Percentiles rank a stretch among this genome's conserved stretches.
Conservation (phyloP, 2,888 invertebrate genomes). For the Cacoxenus indagator region DNA sequence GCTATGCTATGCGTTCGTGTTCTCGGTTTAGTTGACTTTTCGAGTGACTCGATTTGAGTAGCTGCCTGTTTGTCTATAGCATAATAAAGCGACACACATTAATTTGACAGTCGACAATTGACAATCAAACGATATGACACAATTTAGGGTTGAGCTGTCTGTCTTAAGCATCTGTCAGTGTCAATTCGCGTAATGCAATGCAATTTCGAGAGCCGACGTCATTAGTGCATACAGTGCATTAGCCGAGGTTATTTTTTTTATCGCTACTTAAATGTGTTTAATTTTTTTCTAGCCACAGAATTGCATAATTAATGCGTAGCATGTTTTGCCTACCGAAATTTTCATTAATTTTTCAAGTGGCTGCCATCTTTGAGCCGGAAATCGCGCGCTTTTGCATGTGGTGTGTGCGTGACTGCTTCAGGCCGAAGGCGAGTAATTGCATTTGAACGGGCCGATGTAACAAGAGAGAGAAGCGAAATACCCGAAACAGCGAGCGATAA, state of each 20-base stretch:
- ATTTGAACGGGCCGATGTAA: slow-evolving; percentile 7
- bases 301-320: slow-evolving; percentile 12
- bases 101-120: slow-evolving; percentile 19
- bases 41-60: not conserved
- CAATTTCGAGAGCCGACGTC: not conserved
- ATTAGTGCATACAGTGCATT: not conserved
- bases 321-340: not conserved
- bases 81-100: slow-evolving; percentile 10
- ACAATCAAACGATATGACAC: slow-evolving; percentile 5
- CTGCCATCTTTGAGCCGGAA: not conserved
- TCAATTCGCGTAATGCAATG: not conserved
- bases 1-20: too few species aligned
- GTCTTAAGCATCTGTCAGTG: not conserved
- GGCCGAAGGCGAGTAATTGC: not conserved
- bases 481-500: too few species aligned
- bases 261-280: not conserved
- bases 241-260: not conserved
- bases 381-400: too few species aligned
- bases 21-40: not conserved
- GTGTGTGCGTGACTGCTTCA: too few species aligned
- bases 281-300: not conserved
- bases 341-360: not conserved
- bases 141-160: slow-evolving; percentile 8
- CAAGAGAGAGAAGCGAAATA: slow-evolving; percentile 15
- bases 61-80: slow-evolving; percentile 10